Evolutionary conservation across 2,113 vertebrate species (phyloP).

Genomic region (Chaetodon trifascialis): DNA sequence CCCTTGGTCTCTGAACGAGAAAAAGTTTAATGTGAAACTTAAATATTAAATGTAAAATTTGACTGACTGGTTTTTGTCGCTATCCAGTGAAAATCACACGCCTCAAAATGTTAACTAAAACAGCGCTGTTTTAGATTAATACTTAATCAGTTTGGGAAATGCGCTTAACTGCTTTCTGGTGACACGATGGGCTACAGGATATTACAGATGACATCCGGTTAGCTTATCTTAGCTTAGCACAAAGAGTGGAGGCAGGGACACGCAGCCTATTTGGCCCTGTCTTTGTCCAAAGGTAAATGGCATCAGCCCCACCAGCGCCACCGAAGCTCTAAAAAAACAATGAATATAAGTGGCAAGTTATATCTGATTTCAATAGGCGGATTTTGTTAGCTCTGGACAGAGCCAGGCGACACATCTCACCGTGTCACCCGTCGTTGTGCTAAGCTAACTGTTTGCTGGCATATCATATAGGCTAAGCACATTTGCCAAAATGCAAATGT

Average conservation of each 20-base stretch:
- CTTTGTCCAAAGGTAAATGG: background rate
- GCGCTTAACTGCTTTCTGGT: background rate
- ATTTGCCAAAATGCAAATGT: conserved; percentile 1
- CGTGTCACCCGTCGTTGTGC: background rate
- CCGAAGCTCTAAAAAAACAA: background rate
- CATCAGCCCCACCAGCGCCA: background rate
- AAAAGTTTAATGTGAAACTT: too few relatives aligned
- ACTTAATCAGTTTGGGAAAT: conserved; percentile 3
- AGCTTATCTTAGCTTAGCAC: background rate
- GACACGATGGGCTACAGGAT: background rate
- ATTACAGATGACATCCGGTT: too few relatives aligned
- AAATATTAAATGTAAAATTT: background rate
- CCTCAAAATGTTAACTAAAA: background rate
- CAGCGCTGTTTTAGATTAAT: background rate
- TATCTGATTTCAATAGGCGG: background rate
- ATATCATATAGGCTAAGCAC: background rate
- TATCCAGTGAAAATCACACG: background rate
- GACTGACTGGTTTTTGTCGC: background rate
- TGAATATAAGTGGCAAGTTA: background rate
- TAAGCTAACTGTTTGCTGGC: background rate
- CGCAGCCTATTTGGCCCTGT: too few relatives aligned
- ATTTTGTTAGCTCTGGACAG: background rate
- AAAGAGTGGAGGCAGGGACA: too few relatives aligned
- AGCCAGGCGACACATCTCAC: background rate
- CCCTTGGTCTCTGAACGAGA: background rate